phyloP scores from a whole-genome alignment of 2,888 invertebrate genomes.

The Gortyna flavago region DNA sequence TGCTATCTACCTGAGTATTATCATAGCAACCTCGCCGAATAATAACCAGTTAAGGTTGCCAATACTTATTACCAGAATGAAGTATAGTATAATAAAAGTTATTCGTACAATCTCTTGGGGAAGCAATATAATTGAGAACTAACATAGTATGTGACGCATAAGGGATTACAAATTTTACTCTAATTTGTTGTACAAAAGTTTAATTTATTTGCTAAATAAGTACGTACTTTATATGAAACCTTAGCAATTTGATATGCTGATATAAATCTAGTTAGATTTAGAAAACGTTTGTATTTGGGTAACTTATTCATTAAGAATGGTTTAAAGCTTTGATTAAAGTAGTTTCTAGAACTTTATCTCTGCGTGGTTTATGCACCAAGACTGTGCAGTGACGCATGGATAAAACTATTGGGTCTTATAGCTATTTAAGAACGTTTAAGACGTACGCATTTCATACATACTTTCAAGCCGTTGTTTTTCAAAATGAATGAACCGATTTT shows the following conservation, averaged over 20 bases:
- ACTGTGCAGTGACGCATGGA: background rate
- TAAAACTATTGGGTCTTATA: background rate
- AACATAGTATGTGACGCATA: constrained; percentile 40
- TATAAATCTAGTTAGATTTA: constrained; percentile 21
- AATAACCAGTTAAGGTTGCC: background rate
- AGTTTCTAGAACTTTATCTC: background rate
- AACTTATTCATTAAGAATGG: background rate
- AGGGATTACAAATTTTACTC: constrained; percentile 20
- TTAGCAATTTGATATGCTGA: constrained; percentile 13
- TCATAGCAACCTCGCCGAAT: background rate
- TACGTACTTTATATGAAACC: background rate
- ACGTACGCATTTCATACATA: too few relatives aligned
- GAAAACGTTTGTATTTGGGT: background rate
- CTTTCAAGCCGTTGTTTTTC: too few relatives aligned
- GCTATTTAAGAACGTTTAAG: too few relatives aligned
- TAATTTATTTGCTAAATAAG: constrained; percentile 29
- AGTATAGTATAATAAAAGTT: constrained; percentile 19
- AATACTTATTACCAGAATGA: constrained; percentile 5
- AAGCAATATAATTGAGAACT: constrained; percentile 39
- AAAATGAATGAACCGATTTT: too few relatives aligned
- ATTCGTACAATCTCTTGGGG: constrained; percentile 30
- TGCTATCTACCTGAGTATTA: background rate
- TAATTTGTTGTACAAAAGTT: constrained; percentile 39
- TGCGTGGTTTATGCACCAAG: too few relatives aligned
- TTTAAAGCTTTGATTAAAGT: background rate